Evolutionary conservation across 2,888 invertebrate species (phyloP).

Genomic region (Camptogramma bilineatum): DNA sequence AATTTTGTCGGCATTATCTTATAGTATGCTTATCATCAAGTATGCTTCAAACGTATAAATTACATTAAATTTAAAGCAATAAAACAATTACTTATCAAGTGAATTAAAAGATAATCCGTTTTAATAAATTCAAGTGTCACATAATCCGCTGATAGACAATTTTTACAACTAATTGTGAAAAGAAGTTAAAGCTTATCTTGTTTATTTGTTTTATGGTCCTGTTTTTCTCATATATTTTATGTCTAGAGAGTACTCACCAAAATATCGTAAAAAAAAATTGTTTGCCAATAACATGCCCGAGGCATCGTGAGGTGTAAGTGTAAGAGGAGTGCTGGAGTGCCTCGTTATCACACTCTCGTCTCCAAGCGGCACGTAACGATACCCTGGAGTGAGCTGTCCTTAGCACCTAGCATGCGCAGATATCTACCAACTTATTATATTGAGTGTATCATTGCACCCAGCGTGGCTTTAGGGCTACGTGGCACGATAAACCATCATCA

Average conservation of each 20-base stretch:
- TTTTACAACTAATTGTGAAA: not conserved
- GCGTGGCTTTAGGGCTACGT: too few relatives aligned
- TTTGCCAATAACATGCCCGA: slow-evolving; percentile 26
- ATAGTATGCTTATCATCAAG: not conserved
- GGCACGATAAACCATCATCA: too few relatives aligned
- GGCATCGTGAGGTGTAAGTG: slow-evolving; percentile 25
- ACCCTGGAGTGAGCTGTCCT: slow-evolving; percentile 31
- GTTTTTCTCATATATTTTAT: not conserved
- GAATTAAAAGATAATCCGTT: slow-evolving; percentile 35
- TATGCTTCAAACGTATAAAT: not conserved
- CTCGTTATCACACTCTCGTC: slow-evolving; percentile 55
- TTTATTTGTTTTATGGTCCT: not conserved
- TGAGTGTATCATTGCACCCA: not conserved
- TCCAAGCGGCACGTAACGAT: slow-evolving; percentile 40
- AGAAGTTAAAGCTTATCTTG: not conserved
- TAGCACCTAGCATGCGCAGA: slow-evolving; percentile 22
- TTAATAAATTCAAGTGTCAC: not conserved
- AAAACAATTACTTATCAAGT: slow-evolving; percentile 26
- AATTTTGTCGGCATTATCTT: not conserved
- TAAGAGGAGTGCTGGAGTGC: slow-evolving; percentile 46
- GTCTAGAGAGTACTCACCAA: not conserved
- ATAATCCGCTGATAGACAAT: slow-evolving; percentile 4
- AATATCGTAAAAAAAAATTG: not conserved
- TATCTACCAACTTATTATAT: not conserved
- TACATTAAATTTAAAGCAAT: slow-evolving; percentile 7